Evolutionary conservation across 2,888 invertebrate genomes (phyloP).

Genomic region (Netelia melanura): DNA sequence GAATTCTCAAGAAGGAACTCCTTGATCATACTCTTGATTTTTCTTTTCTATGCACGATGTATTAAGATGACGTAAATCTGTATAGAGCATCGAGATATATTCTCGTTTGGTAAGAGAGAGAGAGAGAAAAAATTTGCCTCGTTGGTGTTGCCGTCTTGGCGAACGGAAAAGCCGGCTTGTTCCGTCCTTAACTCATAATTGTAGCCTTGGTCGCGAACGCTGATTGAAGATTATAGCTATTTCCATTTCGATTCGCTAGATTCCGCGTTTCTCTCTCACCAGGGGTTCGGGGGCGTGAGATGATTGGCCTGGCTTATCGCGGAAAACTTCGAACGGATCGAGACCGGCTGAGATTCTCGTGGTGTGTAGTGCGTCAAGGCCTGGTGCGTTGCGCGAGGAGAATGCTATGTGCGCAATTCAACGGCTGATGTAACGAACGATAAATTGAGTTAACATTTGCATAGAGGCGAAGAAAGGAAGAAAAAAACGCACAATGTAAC

Average conservation of each 20-base stretch:
- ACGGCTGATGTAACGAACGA: conserved; percentile 28
- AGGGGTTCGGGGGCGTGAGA: neutral
- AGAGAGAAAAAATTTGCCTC: conserved; percentile 18
- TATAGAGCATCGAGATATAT: neutral
- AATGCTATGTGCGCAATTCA: conserved; percentile 19
- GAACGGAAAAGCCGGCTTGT: conserved; percentile 25
- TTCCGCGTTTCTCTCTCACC: conserved; percentile 25
- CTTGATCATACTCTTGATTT: conserved; percentile 48
- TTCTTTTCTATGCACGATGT: neutral
- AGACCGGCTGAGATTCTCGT: neutral
- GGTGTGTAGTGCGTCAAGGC: neutral
- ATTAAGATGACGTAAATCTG: conserved; percentile 7
- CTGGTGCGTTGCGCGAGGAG: conserved; percentile 33
- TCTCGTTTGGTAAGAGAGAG: no score
- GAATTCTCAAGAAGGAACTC: neutral
- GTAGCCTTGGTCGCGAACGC: conserved; percentile 73
- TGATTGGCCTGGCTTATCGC: neutral
- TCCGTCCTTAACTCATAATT: conserved; percentile 80
- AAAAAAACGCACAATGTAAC: neutral
- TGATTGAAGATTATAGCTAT: conserved; percentile 84
- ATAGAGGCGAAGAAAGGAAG: no score
- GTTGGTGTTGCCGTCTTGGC: conserved; percentile 46
- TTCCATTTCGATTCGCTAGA: conserved; percentile 63
- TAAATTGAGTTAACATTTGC: no score
- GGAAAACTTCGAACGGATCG: neutral